Evolutionary conservation across 2,797 vertebrate species (phyloP).

Genomic region (Sciurus carolinensis): DNA sequence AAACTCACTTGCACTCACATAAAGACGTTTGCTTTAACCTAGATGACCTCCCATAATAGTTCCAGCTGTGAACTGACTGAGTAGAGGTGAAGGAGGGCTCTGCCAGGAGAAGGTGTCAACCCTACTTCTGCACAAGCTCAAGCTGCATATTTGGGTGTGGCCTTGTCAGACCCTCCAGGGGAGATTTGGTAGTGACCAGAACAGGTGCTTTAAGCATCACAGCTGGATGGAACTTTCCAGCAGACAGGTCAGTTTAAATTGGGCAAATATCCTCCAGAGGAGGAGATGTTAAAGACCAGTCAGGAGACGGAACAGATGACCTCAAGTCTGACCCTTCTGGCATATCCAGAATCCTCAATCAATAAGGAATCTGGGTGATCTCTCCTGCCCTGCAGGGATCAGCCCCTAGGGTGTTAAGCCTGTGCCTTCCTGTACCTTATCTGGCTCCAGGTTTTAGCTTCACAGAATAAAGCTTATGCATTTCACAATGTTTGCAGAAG

Average conservation of each 20-base stretch:
- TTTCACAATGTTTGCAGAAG: constrained; percentile 73
- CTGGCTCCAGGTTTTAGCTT: constrained; percentile 43
- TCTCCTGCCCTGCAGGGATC: background rate
- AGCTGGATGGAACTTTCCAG: constrained; percentile 53
- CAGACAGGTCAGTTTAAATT: constrained; percentile 31
- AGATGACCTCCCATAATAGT: background rate
- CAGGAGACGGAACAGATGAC: background rate
- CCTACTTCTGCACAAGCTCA: background rate
- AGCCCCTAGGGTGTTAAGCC: background rate
- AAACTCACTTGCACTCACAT: background rate
- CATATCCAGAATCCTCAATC: background rate
- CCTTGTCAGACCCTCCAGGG: background rate
- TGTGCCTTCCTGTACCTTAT: constrained; percentile 1
- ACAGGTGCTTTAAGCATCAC: constrained; percentile 1
- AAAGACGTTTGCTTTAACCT: background rate
- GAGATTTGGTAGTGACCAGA: background rate
- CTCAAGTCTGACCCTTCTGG: background rate
- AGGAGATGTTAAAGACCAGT: background rate
- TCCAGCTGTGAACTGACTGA: background rate
- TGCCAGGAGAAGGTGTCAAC: background rate
- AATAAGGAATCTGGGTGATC: background rate
- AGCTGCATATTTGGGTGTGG: background rate
- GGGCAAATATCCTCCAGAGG: background rate
- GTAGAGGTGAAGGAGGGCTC: background rate
- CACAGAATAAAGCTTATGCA: constrained; percentile 34